Evolutionary conservation across 1,140 invertebrate species (phyloP).

Genomic region (Eulimnadia texana): DNA sequence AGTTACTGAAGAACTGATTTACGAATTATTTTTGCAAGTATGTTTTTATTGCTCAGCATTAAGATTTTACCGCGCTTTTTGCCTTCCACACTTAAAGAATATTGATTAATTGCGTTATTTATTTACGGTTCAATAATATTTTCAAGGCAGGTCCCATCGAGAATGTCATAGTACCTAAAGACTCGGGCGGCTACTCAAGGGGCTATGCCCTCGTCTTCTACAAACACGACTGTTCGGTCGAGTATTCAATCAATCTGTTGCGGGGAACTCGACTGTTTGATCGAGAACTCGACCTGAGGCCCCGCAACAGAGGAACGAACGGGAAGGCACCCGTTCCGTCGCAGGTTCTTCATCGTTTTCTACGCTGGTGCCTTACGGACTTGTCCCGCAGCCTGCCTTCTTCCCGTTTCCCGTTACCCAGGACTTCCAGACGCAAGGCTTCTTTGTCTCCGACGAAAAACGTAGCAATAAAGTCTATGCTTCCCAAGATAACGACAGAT

Average conservation of each 20-base stretch:
- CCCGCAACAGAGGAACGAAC: neutral
- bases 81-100: too few relatives aligned
- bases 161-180: neutral
- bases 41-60: too few relatives aligned
- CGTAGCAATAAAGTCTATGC: too few relatives aligned
- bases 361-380: neutral
- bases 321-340: neutral
- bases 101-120: too few relatives aligned
- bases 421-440: too few relatives aligned
- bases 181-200: neutral
- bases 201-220: neutral
- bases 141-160: neutral
- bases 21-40: neutral
- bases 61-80: too few relatives aligned
- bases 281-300: neutral
- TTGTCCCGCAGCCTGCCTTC: neutral
- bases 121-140: neutral
- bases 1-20: neutral
- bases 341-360: neutral
- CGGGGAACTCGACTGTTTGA: neutral
- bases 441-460: too few relatives aligned
- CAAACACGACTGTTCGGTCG: neutral
- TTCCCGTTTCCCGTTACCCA: too few relatives aligned
- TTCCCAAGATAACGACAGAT: too few relatives aligned
- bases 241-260: neutral